phyloP scores from a whole-genome alignment of 2,888 invertebrate genomes.

The Drosophila neotestacea region DNA sequence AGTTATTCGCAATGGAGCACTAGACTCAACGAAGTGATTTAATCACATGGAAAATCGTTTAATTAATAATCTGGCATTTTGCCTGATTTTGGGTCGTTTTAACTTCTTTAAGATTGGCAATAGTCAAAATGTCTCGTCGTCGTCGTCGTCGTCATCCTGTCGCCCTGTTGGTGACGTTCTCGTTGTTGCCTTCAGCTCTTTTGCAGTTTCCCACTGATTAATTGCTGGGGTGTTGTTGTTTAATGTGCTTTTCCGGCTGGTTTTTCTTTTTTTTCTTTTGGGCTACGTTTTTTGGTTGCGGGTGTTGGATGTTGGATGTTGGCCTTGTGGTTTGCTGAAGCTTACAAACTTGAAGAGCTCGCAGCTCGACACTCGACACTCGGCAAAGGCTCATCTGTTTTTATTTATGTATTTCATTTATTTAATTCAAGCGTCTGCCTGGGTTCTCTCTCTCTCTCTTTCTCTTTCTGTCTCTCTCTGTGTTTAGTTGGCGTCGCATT shows the following conservation, averaged over 20 bases:
- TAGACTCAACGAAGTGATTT: conserved; percentile 30
- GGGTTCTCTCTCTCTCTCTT: conserved; percentile 1
- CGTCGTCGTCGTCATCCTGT: not conserved
- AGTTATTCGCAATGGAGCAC: not conserved
- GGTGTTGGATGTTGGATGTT: conserved; percentile 12
- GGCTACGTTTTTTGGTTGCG: conserved; percentile 23
- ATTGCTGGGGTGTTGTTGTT: conserved; percentile 59
- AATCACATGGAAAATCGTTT: conserved; percentile 52
- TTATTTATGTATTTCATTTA: conserved; percentile 79
- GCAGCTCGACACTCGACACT: conserved; percentile 14
- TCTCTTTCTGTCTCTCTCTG: too few relatives aligned
- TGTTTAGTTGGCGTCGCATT: conserved; percentile 62
- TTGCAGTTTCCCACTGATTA: conserved; percentile 69
- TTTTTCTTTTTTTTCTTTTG: conserved; percentile 15
- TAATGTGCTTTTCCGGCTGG: conserved; percentile 49
- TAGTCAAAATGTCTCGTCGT: not conserved
- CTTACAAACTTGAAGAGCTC: conserved; percentile 5
- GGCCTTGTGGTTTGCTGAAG: conserved; percentile 46
- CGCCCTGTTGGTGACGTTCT: conserved; percentile 13
- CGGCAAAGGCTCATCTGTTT: conserved; percentile 46
- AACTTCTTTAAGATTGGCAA: conserved; percentile 26
- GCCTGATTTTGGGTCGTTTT: conserved; percentile 26
- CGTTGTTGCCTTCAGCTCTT: conserved; percentile 53
- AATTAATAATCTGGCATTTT: conserved; percentile 46
- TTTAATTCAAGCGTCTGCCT: conserved; percentile 74